Evolutionary conservation across 2,797 vertebrate genomes (phyloP).

Genomic region (Sebastes goodei): DNA sequence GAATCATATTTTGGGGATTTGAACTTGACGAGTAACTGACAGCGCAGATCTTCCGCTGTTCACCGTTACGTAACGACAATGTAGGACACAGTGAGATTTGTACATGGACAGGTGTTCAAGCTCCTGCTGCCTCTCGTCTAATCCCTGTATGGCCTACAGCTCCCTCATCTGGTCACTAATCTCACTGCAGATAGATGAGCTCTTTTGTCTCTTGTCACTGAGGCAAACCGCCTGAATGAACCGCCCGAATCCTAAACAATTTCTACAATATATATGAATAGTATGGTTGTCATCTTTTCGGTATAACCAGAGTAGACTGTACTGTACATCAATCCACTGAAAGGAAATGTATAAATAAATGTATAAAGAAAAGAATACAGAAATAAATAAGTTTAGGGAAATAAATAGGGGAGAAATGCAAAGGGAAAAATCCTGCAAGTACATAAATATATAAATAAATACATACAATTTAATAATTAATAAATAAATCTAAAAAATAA

Average conservation of each 20-base stretch:
- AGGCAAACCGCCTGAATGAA: background rate
- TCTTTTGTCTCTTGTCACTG: background rate
- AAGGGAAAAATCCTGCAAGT: background rate
- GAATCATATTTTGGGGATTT: constrained; percentile 22
- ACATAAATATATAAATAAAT: background rate
- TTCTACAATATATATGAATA: background rate
- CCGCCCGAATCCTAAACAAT: background rate
- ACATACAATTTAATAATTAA: background rate
- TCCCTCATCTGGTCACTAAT: constrained; percentile 57
- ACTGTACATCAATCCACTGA: background rate
- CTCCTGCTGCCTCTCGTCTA: constrained; percentile 5
- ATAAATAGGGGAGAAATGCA: background rate
- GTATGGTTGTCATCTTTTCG: background rate
- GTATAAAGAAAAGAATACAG: background rate
- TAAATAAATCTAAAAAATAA: too few species aligned
- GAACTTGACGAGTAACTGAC: constrained; percentile 35
- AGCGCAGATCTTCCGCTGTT: constrained; percentile 9
- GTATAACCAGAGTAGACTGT: background rate
- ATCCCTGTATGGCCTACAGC: constrained; percentile 19
- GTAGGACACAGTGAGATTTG: constrained; percentile 65
- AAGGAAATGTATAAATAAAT: background rate
- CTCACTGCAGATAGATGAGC: background rate
- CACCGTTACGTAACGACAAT: constrained; percentile 50
- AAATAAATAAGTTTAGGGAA: background rate
- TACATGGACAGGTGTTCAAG: constrained; percentile 43